Base-by-base conservation (phyloP, 2,888 invertebrate genomes). In the Zonitis immaculata region DNA sequence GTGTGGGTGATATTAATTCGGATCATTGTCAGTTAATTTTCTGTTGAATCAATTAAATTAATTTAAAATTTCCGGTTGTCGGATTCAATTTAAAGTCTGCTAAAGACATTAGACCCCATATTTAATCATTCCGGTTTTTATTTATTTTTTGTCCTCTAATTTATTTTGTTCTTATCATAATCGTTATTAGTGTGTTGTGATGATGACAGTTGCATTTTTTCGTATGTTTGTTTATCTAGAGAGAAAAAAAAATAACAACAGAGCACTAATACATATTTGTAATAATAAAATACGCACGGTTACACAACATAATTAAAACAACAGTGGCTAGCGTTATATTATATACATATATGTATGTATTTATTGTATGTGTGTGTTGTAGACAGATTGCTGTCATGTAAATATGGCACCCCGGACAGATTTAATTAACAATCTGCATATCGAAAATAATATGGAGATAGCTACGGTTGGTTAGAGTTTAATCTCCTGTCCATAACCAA, bases 341-440 rank as follows among this genome's bases (percentile, higher is more conserved):
- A n/a, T n/a, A n/a, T n/a, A n/a, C n/a, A n/a, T n/a, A n/a, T n/a
- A n/a, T n/a, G n/a, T n/a, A n/a, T n/a, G n/a, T n/a, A n/a, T n/a
- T n/a, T n/a, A n/a, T n/a, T n/a, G n/a, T n/a, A n/a, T n/a, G n/a
- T n/a, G n/a, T n/a, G 69, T 74, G 73, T 66, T 67, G 66, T 68
- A 73, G 76, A 75, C 75, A 75, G 75, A 75, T 75, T 73, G 75
- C 75, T 75, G 76, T 76, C 76, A 76, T 75, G 75, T 75, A 75
- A 76, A 75, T 75, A 73, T 73, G 74, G 70, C 72, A 67, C 72
- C 68, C 72, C 68, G 70, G 70, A 69, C 72, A 70, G 73, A 75
- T 75, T 75, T 74, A 75, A 75, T 75, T 75, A 75, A 75, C 75
- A 75, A 74, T 74, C 73, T 74, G 73, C 74, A 74, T 75, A 74